Evolutionary conservation across 2,888 invertebrate species (phyloP), one percentile per base, ranked within the genome.

Genomic region (Lucinisca nassula): DNA sequence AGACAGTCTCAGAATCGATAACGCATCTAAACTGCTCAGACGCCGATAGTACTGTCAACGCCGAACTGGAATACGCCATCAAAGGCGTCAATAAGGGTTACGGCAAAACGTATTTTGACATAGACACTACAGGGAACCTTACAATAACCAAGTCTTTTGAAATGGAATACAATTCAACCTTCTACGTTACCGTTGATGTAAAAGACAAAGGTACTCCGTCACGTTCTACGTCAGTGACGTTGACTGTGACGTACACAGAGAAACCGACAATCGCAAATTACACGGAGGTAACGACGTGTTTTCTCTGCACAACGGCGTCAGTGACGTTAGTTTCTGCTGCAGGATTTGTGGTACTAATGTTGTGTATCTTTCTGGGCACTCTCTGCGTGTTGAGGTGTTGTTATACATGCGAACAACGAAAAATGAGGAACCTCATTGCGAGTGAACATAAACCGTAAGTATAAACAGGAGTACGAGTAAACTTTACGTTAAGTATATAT

Each of bases 251-350:
- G 0, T 90, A 85, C 75, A 82, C 82, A 1, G 85, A 82, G 58
- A 55, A 73, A 55, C 88, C 90, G 17, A 80, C 67, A 0, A 81
- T 86, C 24, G 38, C 17, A 12, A 73, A 21, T 0, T 82, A 82
- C 49, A 49, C 55, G n/a, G 74, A 76, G 51, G 38, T 84, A 32
- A 40, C 67, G 8, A 80, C 79, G 21, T 90, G 90, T 67, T 88
- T 90, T 32, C 40, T 84, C n/a, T 90, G 90, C 55, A 90, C 90
- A 6, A 90, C 88, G 49, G 81, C 77, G n/a, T 55, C 84, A n/a
- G 72, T 86, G 38, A 83, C 90, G 32, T 21, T 88, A 49, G 51
- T 85, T 0, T 61, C 88, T 8, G 84, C 70, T 1, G 55, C 67
- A 0, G 82, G 73, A 0, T 70, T 90, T 1, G 74, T 84, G 0